Percentiles rank a stretch among this genome's conserved stretches.
Evolutionary conservation across 2,888 invertebrate genomes (phyloP).

Genomic region (Rhabditophanes sp.): DNA sequence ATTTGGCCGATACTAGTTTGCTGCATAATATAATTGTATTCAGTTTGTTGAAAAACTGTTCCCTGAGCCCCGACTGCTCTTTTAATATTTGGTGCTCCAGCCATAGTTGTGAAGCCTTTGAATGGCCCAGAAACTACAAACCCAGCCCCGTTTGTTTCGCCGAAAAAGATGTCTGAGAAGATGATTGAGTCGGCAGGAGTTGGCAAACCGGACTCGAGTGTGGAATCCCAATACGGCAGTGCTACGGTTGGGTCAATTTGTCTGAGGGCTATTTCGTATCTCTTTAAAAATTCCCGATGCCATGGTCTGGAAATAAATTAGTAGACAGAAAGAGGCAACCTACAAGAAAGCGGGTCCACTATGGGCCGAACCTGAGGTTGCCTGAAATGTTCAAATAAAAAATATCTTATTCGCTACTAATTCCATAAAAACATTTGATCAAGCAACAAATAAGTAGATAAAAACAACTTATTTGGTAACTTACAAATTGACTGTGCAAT

Average conservation of each 20-base stretch:
- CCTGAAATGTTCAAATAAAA: too few species aligned
- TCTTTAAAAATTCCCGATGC: constrained; percentile 35
- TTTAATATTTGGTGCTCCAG: constrained; percentile 10
- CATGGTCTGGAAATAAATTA: too few species aligned
- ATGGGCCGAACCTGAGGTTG: constrained; percentile 36
- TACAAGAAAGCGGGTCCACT: constrained; percentile 36
- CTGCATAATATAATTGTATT: too few species aligned
- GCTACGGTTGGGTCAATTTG: constrained; percentile 21
- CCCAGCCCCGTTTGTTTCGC: constrained; percentile 9
- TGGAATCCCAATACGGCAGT: constrained; percentile 28
- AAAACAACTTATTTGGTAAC: too few species aligned
- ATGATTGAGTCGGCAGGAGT: constrained; percentile 22
- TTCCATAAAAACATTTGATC: too few species aligned
- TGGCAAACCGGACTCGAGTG: constrained; percentile 17
- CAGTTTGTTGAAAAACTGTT: constrained; percentile 11
- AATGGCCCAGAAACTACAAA: constrained; percentile 22
- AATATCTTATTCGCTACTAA: too few species aligned
- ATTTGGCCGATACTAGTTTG: constrained; percentile 21
- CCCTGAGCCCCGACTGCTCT: constrained; percentile 22
- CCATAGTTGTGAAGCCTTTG: constrained; percentile 22
- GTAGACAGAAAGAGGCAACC: too few species aligned
- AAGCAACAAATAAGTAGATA: too few species aligned
- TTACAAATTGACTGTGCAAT: too few species aligned
- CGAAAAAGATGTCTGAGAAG: constrained; percentile 17
- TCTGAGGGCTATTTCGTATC: constrained; percentile 25